Base-by-base conservation (phyloP, 2,797 vertebrate species). In the Catostomus latipinnis region DNA sequence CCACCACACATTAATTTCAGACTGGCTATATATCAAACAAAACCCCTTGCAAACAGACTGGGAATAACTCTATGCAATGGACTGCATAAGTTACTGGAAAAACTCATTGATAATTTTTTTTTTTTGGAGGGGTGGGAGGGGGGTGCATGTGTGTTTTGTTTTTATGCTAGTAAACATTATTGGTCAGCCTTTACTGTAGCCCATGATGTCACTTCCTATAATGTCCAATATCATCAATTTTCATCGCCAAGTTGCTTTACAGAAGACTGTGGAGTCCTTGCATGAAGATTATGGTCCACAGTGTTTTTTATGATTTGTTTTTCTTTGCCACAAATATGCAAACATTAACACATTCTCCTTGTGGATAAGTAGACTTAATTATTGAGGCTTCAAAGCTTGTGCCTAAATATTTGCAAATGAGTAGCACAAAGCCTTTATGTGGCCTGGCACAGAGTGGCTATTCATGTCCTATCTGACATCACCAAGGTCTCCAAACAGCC, bases 1-100 rank as follows among this genome's bases (percentile, higher is more conserved):
- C 49, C 68, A 46, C 70, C 62, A 66, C 65, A 68, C 71, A 78
- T 82, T 78, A 12, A 68, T 78, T 82, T 82, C 71, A 77, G 66
- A 16, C 49, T 10, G 10, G 74, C 80, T 79, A 86, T 86, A 84
- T 80, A 84, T 86, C 84, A 86, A 71, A 82, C 63, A 80, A 66
- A 74, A 56, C 52, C 69, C 72, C 70, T 34, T 70, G 78, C 72
- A 65, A 72, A 65, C 60, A n/a, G 56, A 65, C 72, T 58, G 75
- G 16, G 63, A 83, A 76, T 83, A 78, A 75, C 57, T 70, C 61
- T 61, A 49, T 70, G 61, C 53, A 61, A 53, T 45, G 52, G 72
- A 75, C 48, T 60, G 56, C 14, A 60, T 16, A 62, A 61, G 61
- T 78, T 61, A 18, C 66, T 54, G 50, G 62, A 74, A 82, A 66